Base-by-base conservation (phyloP, 2,797 vertebrate species). In the Lepus oiostolus region DNA sequence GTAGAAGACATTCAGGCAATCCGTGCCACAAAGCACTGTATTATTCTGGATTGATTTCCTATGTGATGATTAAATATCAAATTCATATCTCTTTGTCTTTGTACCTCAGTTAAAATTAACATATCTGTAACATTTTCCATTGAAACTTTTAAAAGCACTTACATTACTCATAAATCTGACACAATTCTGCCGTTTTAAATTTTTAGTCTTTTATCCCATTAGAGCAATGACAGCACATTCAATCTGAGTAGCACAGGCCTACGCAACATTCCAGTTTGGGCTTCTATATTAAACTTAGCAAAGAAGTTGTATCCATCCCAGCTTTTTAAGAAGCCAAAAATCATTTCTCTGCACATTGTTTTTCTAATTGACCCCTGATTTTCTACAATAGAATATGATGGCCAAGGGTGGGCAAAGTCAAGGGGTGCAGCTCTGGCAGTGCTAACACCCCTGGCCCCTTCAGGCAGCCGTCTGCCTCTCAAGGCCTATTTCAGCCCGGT, bases 91-190 rank as follows among this genome's bases (percentile, higher is more conserved):
- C 70, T 79, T 1, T 71, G 30, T 54, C 63, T 70, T 93, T 79
- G 42, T 14, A 85, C 10, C 38, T 88, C 52, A 68, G 35, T 91
- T 94, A 85, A 95, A 60, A 42, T 85, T 70, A 91, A 80, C 14
- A 2, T 21, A 58, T 60, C 28, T 28, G 74, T 77, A 52, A 22
- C 38, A 67, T 85, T 94, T 93, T 70, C 42, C 65, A 81, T 35
- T 30, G 83, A 90, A 91, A 38, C 26, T 65, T 82, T 93, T 79
- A 26, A 81, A 89, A 96, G 81, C 30, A 52, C 19, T 93, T 79
- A 50, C 0, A 74, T 62, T 75, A 85, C 24, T 79, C 58, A 35
- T 9, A 85, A 80, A 93, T 89, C 28, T 42, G 42, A 90, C 62
- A 93, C 13, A 21, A 58, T 58, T 47, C 47, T 91, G 50, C 35